phyloP scores from a whole-genome alignment of 2,113 vertebrate species.

The Lipophrys pholis region DNA sequence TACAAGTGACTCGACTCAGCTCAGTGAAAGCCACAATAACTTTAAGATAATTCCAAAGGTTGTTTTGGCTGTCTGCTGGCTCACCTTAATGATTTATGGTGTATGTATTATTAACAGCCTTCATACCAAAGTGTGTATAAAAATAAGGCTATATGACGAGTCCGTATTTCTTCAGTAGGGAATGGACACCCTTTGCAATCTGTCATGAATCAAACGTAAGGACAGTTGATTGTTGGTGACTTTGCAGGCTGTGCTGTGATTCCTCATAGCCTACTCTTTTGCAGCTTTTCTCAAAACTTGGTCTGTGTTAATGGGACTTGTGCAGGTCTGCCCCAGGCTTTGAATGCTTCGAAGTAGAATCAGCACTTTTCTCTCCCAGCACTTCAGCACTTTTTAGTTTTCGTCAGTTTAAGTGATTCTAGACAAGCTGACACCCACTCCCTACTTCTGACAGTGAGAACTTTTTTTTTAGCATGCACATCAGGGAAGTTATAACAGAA shows the following conservation, averaged over 20 bases:
- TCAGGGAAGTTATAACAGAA: slow-evolving; percentile 47
- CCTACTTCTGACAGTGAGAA: slow-evolving; percentile 45
- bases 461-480: slow-evolving; percentile 30
- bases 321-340: slow-evolving; percentile 37
- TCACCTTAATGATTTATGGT: slow-evolving; percentile 35
- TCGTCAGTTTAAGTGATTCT: slow-evolving; percentile 65
- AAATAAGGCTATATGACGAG: slow-evolving; percentile 8
- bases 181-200: slow-evolving; percentile 31
- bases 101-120: slow-evolving; percentile 13
- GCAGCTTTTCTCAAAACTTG: slow-evolving; percentile 66
- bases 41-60: slow-evolving; percentile 12
- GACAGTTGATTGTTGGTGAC: background rate
- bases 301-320: slow-evolving; percentile 67
- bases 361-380: slow-evolving; percentile 57
- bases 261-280: slow-evolving; percentile 5
- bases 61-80: slow-evolving; percentile 16
- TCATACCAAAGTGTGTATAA: slow-evolving; percentile 14
- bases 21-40: slow-evolving; percentile 19
- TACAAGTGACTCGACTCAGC: slow-evolving; percentile 2
- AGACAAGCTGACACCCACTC: slow-evolving; percentile 39
- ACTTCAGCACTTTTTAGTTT: slow-evolving; percentile 63
- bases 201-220: slow-evolving; percentile 15
- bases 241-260: slow-evolving; percentile 44
- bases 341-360: slow-evolving; percentile 41
- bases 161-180: slow-evolving; percentile 11